phyloP scores from a whole-genome alignment of 2,113 vertebrate species.

The Motacilla tschutschensis region DNA sequence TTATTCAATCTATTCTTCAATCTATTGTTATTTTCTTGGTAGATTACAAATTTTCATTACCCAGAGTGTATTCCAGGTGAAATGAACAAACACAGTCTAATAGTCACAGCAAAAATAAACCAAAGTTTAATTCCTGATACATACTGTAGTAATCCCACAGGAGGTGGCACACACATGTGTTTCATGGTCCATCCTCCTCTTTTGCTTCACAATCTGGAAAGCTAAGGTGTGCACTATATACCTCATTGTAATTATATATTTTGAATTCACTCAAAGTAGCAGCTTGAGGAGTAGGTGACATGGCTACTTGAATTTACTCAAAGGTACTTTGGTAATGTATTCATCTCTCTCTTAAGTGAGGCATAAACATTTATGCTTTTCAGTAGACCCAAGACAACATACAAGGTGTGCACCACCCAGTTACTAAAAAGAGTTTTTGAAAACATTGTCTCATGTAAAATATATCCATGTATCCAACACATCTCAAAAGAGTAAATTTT shows the following conservation, averaged over 20 bases:
- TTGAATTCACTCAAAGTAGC: neutral
- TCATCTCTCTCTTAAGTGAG: neutral
- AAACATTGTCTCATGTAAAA: neutral
- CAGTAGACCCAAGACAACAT: neutral
- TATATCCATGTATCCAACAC: neutral
- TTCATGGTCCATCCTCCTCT: neutral
- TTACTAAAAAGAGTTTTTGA: neutral
- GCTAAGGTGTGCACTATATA: neutral
- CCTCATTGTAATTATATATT: neutral
- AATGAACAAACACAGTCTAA: neutral
- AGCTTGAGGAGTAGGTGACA: neutral
- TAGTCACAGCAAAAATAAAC: neutral
- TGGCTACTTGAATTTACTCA: neutral
- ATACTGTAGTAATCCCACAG: neutral
- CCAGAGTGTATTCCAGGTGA: neutral
- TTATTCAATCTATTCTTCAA: too few species aligned
- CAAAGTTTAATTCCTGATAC: neutral
- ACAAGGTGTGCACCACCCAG: accelerated
- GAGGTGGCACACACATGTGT: neutral
- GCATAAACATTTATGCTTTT: neutral
- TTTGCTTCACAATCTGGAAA: neutral
- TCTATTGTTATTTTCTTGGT: neutral
- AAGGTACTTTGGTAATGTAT: neutral
- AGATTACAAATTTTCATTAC: neutral
- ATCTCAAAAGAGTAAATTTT: neutral